Conservation (phyloP, 2,888 invertebrate genomes). For the Laothoe populi region DNA sequence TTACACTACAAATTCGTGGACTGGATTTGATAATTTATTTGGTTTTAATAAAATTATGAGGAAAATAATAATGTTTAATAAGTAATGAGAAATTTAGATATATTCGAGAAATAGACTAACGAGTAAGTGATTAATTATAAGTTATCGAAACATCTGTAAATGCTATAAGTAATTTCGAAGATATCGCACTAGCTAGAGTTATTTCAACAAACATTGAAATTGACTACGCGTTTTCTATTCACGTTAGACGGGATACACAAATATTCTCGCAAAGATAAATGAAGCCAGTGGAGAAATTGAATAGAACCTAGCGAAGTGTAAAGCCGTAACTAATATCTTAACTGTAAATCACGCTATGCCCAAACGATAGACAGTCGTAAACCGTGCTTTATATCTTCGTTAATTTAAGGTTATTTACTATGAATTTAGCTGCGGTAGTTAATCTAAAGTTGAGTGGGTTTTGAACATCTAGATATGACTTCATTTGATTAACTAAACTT, state of each 20-base stretch:
- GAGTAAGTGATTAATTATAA: too few relatives aligned
- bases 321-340: slow-evolving; percentile 17
- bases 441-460: background rate
- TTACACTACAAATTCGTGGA: too few relatives aligned
- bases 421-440: background rate
- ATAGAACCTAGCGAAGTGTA: slow-evolving; percentile 16
- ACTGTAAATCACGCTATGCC: slow-evolving; percentile 9
- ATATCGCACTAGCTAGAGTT: background rate
- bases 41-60: too few relatives aligned
- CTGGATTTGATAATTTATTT: too few relatives aligned
- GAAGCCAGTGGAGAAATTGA: slow-evolving; percentile 15
- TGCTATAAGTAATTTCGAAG: background rate
- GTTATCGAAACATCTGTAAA: too few relatives aligned
- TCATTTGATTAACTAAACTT: too few relatives aligned
- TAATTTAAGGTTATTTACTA: slow-evolving; percentile 6
- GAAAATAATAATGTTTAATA: too few relatives aligned
- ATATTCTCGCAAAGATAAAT: slow-evolving; percentile 9
- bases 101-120: too few relatives aligned
- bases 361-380: slow-evolving; percentile 12
- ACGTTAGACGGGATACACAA: background rate
- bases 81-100: too few relatives aligned
- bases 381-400: background rate
- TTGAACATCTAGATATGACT: too few relatives aligned
- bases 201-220: slow-evolving; percentile 1
- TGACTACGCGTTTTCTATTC: background rate